Conservation (phyloP, 64 coral and sea anemone species). For the Pocillopora damicornis region DNA sequence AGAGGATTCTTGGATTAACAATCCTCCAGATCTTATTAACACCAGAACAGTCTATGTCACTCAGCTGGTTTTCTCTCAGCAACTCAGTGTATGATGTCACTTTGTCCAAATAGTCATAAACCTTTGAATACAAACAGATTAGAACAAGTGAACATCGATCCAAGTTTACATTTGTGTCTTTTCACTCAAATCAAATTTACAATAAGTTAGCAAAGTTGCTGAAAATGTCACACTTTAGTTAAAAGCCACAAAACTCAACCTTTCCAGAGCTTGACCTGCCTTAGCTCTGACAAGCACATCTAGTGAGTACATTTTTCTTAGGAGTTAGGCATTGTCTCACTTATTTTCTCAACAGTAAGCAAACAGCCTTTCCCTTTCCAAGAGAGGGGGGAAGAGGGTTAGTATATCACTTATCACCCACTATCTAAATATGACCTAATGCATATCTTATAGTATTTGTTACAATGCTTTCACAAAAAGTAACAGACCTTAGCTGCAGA, state of each 20-base stretch:
- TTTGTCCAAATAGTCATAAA: conserved; percentile 71
- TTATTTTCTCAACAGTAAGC: too few species aligned
- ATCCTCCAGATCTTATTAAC: conserved; percentile 90
- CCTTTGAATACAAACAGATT: conserved; percentile 38
- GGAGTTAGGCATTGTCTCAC: too few species aligned
- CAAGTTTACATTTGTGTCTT: too few species aligned
- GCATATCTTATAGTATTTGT: not conserved
- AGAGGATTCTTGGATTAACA: conserved; percentile 72
- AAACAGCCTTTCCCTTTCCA: too few species aligned
- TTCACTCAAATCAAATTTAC: too few species aligned
- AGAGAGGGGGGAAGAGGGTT: too few species aligned
- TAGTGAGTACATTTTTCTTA: not conserved
- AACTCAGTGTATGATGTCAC: conserved; percentile 86
- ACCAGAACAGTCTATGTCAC: conserved; percentile 82
- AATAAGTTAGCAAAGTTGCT: too few species aligned
- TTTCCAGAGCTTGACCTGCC: not conserved
- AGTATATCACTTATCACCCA: not conserved
- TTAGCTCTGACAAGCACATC: not conserved
- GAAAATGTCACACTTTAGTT: too few species aligned
- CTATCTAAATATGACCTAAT: not conserved
- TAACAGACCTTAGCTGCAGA: conserved; percentile 69
- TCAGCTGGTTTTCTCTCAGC: conserved; percentile 72
- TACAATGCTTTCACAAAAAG: not conserved
- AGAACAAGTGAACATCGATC: not conserved
- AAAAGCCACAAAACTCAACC: too few species aligned